A percentile compares a stretch with the other conserved stretches of the same genome.
Evolutionary conservation across 2,888 invertebrate genomes (phyloP).

Genomic region (Theretra japonica): DNA sequence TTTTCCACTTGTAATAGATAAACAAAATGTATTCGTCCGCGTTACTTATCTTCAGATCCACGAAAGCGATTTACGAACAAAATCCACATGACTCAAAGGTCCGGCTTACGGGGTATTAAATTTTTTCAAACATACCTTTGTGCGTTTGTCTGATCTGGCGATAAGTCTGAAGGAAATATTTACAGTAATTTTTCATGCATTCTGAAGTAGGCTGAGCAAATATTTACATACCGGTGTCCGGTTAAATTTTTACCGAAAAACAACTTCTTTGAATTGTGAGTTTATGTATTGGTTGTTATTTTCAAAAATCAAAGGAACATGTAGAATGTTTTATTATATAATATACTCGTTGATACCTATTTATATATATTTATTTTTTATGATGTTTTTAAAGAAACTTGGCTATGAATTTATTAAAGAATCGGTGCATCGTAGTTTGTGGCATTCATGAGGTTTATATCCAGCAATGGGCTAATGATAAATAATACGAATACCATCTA

Average conservation of each 20-base stretch:
- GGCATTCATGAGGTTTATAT: too few species aligned
- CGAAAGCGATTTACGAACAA: slow-evolving; percentile 1
- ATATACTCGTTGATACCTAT: too few species aligned
- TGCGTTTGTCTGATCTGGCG: slow-evolving; percentile 1
- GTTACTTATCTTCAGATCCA: not conserved
- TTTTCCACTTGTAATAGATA: not conserved
- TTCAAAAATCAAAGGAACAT: too few species aligned
- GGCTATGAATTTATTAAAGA: too few species aligned
- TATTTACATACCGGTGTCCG: slow-evolving; percentile 12
- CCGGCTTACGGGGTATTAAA: not conserved
- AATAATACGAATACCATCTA: too few species aligned
- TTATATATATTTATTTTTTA: too few species aligned
- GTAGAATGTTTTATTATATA: too few species aligned
- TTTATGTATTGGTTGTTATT: too few species aligned
- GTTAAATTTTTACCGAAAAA: not conserved
- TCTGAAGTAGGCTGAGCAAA: slow-evolving; percentile 9
- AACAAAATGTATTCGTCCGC: not conserved
- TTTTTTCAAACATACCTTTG: not conserved
- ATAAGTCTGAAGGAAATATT: slow-evolving; percentile 27
- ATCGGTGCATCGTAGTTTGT: too few species aligned
- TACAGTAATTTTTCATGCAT: slow-evolving; percentile 28
- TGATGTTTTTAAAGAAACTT: too few species aligned
- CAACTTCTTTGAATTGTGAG: not conserved
- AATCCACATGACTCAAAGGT: slow-evolving; percentile 9
- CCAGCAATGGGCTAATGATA: too few species aligned